Percentiles rank a stretch among this genome's conserved stretches.
Conservation (phyloP, 2,113 vertebrate genomes). For the Mustela nigripes region DNA sequence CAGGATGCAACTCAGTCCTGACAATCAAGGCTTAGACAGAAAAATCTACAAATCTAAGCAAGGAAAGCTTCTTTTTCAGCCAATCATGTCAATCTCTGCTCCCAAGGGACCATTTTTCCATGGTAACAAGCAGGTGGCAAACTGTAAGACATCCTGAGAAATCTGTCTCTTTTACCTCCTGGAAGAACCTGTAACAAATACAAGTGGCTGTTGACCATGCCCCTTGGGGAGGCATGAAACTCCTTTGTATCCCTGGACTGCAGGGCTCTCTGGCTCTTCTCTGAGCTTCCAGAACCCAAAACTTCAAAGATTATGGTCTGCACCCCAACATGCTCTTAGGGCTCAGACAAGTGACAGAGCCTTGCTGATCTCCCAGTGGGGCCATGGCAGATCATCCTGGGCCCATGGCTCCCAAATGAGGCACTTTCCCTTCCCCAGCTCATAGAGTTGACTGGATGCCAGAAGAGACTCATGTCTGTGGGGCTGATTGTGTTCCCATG, state of each 20-base stretch:
- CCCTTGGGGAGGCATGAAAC: neutral
- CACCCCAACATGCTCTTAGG: too few relatives aligned
- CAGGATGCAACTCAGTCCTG: neutral
- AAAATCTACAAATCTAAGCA: neutral
- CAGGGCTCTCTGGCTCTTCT: neutral
- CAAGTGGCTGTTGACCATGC: neutral
- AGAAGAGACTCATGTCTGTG: neutral
- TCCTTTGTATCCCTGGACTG: neutral
- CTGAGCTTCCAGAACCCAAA: neutral
- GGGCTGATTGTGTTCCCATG: neutral
- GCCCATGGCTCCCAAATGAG: neutral
- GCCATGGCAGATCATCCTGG: too few relatives aligned
- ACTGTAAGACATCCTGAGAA: neutral
- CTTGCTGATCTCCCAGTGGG: rapidly evolving
- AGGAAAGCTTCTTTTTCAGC: neutral
- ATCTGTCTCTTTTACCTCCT: neutral
- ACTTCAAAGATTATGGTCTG: neutral
- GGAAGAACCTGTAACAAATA: neutral
- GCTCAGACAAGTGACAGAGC: rapidly evolving
- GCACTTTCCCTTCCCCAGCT: neutral
- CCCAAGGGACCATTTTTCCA: neutral
- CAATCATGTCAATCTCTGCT: neutral
- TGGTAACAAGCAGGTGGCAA: neutral
- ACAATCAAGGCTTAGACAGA: neutral
- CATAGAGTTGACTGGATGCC: neutral